Percentiles rank a stretch among this genome's conserved stretches.
These are phyloP conservation scores for Masnerella sp. DNA, from an alignment of 2,888 invertebrate species.

Conservation along the genomic window DNA sequence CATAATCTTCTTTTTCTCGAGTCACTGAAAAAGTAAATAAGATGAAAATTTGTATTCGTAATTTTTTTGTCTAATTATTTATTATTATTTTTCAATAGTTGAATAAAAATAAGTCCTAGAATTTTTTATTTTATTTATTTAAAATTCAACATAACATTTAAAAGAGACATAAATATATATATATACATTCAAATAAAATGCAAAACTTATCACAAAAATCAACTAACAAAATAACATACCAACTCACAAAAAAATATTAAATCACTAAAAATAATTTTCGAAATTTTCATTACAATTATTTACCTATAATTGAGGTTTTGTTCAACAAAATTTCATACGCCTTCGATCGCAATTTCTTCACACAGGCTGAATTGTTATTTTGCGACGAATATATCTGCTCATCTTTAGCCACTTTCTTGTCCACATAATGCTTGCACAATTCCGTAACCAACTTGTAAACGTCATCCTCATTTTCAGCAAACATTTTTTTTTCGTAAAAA, in stretches of 20 bases:
- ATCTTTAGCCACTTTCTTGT: slow-evolving; percentile 53
- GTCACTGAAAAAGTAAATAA: slow-evolving; percentile 14
- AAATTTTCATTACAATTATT: not conserved
- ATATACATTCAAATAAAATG: too few relatives aligned
- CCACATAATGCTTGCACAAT: slow-evolving; percentile 66
- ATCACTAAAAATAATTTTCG: not conserved
- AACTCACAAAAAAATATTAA: not conserved
- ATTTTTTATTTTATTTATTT: too few relatives aligned
- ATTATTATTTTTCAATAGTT: too few relatives aligned
- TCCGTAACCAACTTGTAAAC: slow-evolving; percentile 71
- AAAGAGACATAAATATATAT: too few relatives aligned
- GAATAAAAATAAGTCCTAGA: too few relatives aligned
- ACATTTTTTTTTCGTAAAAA: too few relatives aligned
- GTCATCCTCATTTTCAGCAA: slow-evolving; percentile 62
- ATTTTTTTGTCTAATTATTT: too few relatives aligned
- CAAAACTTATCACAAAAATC: not conserved
- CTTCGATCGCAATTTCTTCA: slow-evolving; percentile 68
- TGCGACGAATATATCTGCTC: slow-evolving; percentile 55
- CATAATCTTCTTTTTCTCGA: slow-evolving; percentile 55
- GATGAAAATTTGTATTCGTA: slow-evolving; percentile 1
- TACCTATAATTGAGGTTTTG: slow-evolving; percentile 62
- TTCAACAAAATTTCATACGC: slow-evolving; percentile 73
- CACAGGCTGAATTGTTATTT: slow-evolving; percentile 56
- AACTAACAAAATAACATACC: not conserved
- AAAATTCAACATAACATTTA: too few relatives aligned